Evolutionary conservation across 92 coral and sea anemone genomes (phyloP).

Genomic region (Siderastrea siderea): DNA sequence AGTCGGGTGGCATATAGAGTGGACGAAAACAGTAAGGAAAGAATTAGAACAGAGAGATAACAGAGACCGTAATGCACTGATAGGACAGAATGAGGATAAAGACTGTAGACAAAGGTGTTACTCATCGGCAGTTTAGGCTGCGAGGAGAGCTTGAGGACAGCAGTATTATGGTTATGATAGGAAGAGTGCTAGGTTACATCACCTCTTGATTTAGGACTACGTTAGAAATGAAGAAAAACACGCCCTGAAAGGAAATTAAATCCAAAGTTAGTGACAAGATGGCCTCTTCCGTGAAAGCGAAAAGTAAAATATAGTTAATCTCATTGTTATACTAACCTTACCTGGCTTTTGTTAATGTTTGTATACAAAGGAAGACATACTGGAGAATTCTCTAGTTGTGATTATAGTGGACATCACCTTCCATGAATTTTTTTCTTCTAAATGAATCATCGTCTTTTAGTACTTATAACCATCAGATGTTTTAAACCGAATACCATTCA

Average conservation of each 20-base stretch:
- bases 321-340: too few relatives aligned
- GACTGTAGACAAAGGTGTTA: neutral
- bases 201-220: constrained; percentile 81
- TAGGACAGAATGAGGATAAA: too few relatives aligned
- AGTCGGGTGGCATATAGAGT: neutral
- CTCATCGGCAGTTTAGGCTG: neutral
- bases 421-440: too few relatives aligned
- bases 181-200: constrained; percentile 2
- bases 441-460: too few relatives aligned
- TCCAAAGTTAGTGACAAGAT: too few relatives aligned
- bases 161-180: neutral
- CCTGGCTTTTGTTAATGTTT: too few relatives aligned
- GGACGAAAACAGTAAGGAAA: neutral
- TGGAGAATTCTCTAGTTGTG: too few relatives aligned
- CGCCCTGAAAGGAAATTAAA: constrained; percentile 76
- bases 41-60: neutral
- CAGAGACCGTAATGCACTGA: too few relatives aligned
- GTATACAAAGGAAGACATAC: too few relatives aligned
- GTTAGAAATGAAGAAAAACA: constrained; percentile 81
- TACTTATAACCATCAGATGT: neutral
- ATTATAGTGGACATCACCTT: too few relatives aligned
- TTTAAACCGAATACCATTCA: neutral
- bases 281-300: too few relatives aligned
- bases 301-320: too few relatives aligned
- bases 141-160: neutral